Conservation (phyloP, 2,888 invertebrate genomes). For the Spodoptera picta region DNA sequence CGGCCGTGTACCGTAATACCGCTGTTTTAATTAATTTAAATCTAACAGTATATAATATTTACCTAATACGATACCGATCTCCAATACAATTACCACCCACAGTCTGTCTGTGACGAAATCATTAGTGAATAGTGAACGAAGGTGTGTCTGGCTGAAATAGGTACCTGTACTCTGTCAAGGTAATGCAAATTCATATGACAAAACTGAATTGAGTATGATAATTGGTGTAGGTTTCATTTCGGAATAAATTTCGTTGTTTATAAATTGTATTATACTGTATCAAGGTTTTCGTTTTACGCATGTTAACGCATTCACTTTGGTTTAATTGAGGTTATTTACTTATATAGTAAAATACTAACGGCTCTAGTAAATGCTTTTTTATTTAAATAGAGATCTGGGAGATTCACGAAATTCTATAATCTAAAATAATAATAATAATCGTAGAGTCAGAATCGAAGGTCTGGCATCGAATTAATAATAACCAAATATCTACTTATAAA, state of each 20-base stretch:
- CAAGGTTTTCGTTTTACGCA: slow-evolving; percentile 26
- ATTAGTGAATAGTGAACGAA: slow-evolving; percentile 50
- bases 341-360: slow-evolving; percentile 7
- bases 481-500: slow-evolving; percentile 23
- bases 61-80: slow-evolving; percentile 56
- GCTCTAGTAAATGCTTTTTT: background rate
- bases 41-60: slow-evolving; percentile 64
- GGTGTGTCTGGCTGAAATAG: slow-evolving; percentile 55
- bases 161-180: slow-evolving; percentile 45
- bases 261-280: slow-evolving; percentile 6
- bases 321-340: slow-evolving; percentile 9
- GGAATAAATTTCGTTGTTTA: slow-evolving; percentile 11
- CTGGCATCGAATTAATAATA: slow-evolving; percentile 38
- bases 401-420: slow-evolving; percentile 1
- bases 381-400: background rate
- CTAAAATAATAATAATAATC: slow-evolving; percentile 12
- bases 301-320: slow-evolving; percentile 24
- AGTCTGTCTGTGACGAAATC: slow-evolving; percentile 56
- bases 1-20: slow-evolving; percentile 52
- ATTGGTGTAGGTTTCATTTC: slow-evolving; percentile 5
- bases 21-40: slow-evolving; percentile 64
- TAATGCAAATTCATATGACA: slow-evolving; percentile 23
- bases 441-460: slow-evolving; percentile 20
- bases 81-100: slow-evolving; percentile 60
- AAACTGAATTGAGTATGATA: slow-evolving; percentile 9